Evolutionary conservation across 2,888 invertebrate species (phyloP).

Genomic region (Tridacna gigas): DNA sequence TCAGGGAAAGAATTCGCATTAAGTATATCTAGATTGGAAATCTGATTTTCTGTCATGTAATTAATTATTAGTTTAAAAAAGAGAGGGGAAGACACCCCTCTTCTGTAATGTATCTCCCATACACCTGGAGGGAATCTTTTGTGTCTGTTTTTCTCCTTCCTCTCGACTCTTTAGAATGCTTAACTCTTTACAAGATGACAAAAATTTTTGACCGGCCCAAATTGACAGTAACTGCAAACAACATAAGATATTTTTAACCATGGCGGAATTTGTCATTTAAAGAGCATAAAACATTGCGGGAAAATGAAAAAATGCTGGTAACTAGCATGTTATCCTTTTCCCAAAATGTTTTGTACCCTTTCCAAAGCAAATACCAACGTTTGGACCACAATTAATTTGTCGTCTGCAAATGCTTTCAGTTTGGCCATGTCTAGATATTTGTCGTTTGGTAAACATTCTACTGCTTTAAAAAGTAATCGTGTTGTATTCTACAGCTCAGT

Average conservation of each 20-base stretch:
- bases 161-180: too few species aligned
- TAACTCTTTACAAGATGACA: too few species aligned
- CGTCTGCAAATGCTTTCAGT: too few species aligned
- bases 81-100: not conserved
- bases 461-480: too few species aligned
- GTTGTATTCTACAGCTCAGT: too few species aligned
- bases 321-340: not conserved
- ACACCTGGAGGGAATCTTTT: constrained; percentile 6
- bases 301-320: not conserved
- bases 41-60: constrained; percentile 22
- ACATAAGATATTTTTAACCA: not conserved
- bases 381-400: too few species aligned
- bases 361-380: too few species aligned
- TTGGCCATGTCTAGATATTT: too few species aligned
- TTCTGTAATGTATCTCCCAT: constrained; percentile 8
- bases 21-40: constrained; percentile 27
- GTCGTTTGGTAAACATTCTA: too few species aligned
- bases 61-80: constrained; percentile 23
- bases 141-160: too few species aligned
- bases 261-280: not conserved
- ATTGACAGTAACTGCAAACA: too few species aligned
- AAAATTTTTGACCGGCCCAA: too few species aligned
- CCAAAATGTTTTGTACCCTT: not conserved
- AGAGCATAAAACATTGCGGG: not conserved
- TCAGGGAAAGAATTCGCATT: constrained; percentile 21